These are phyloP conservation scores for Steromphala cineraria DNA, from an alignment of 2,888 invertebrate genomes.

Conservation along the genomic window DNA sequence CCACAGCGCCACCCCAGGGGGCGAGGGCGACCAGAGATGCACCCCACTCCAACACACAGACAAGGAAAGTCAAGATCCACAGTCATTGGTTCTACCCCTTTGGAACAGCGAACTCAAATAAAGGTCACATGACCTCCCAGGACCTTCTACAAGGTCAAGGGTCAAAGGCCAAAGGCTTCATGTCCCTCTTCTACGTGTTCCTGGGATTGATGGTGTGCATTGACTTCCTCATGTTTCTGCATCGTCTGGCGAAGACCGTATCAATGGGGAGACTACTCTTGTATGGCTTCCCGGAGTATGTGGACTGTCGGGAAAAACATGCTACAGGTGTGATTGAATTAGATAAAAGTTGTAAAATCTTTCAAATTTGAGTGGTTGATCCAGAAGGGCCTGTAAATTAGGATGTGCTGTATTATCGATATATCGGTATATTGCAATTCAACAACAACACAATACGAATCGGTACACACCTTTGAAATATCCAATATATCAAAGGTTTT, in stretches of 20 bases:
- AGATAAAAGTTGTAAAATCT: too few species aligned
- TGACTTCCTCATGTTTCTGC: slow-evolving; percentile 69
- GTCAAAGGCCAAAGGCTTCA: neutral
- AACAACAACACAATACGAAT: too few species aligned
- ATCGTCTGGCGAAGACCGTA: slow-evolving; percentile 69
- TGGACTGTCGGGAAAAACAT: slow-evolving; percentile 67
- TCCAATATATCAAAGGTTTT: too few species aligned
- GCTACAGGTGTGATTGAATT: neutral
- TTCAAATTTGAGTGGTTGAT: too few species aligned
- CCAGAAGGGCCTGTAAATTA: too few species aligned
- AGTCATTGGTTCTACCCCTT: slow-evolving; percentile 40
- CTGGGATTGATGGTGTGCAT: slow-evolving; percentile 62
- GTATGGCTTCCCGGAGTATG: slow-evolving; percentile 71
- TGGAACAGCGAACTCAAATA: slow-evolving; percentile 14
- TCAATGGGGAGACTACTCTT: slow-evolving; percentile 67
- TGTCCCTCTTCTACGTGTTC: slow-evolving; percentile 36
- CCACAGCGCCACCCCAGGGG: neutral
- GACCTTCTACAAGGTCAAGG: neutral
- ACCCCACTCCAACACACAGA: slow-evolving; percentile 17
- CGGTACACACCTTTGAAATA: too few species aligned
- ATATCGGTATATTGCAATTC: too few species aligned
- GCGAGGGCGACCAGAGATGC: slow-evolving; percentile 2
- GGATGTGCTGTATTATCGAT: too few species aligned
- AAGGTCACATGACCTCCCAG: neutral
- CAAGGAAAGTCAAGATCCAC: slow-evolving; percentile 33